A percentile compares a stretch with the other conserved stretches of the same genome.
Conservation (phyloP, 2,113 vertebrate genomes). For the Benitochromis conjunctus region DNA sequence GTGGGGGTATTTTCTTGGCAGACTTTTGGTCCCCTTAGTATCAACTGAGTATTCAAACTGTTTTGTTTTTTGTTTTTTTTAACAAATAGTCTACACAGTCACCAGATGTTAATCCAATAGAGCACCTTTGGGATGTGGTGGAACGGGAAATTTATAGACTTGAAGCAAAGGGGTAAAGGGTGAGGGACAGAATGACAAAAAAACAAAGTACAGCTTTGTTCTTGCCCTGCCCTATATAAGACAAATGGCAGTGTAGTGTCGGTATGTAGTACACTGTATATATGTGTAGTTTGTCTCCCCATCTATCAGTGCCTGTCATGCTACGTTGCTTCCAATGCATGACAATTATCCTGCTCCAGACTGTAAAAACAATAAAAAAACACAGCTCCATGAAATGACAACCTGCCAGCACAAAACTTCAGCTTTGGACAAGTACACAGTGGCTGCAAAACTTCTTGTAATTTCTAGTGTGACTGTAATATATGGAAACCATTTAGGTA, state of each 20-base stretch:
- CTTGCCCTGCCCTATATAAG: not conserved
- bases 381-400: conserved; percentile 1
- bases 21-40: not conserved
- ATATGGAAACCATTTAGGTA: not conserved
- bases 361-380: conserved; percentile 31
- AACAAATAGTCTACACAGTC: not conserved
- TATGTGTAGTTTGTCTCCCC: conserved; percentile 24
- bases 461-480: not conserved
- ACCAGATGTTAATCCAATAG: not conserved
- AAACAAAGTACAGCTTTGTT: not conserved
- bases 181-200: not conserved
- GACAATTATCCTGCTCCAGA: conserved; percentile 49
- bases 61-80: no score
- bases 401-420: not conserved
- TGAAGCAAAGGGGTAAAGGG: not conserved
- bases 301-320: conserved; percentile 48
- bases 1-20: not conserved
- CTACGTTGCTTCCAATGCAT: conserved; percentile 61
- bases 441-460: not conserved
- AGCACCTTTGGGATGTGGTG: not conserved
- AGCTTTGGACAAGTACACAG: not conserved
- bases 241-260: conserved; percentile 37
- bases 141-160: not conserved
- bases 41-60: accelerated
- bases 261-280: not conserved